Evolutionary conservation across 2,888 invertebrate species (phyloP), one percentile per base, ranked within the genome.

Genomic region (Tortrix viridana): DNA sequence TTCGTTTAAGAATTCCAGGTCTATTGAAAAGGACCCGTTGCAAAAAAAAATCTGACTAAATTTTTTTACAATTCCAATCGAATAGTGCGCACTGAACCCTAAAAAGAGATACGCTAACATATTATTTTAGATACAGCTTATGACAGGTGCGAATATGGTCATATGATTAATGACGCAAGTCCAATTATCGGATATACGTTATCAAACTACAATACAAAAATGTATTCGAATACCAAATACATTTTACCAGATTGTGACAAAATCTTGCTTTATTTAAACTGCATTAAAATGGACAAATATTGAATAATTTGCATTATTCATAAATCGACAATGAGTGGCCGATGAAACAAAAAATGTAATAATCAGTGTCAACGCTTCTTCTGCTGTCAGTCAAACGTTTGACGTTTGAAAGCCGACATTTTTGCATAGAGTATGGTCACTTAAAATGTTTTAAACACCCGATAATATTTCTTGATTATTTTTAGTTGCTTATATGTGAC

Each of bases 121-220:
- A 76, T 74, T 62, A 65, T 60, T 67, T 66, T 63, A 65, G 62
- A 67, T 67, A 71, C 64, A 61, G 22, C 61, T 64, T 69, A 65
- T 72, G 78, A 78, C 77, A 71, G 67, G 70, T 64, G 68, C 67
- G 65, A 69, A 73, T 67, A 71, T 66, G 67, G 64, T 60, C 49
- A 9, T n/a, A 70, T 74, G 72, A 76, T 74, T 74, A 72, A 75
- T 75, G 53, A 48, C 58, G 66, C 43, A 49, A 38, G 43, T 60
- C 65, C 57, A 49, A 65, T 66, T 56, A 57, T 65, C 47, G 60
- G 43, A 52, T 48, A 47, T 55, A 65, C 1, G 5, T 16, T 41
- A 41, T 41, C 16, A 1, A n/a, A 41, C n/a, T 0, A 14, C 14
- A 0, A 41, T 41, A 16, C n/a, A 41, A 38, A 26, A 26, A 26